Evolutionary conservation across 1,140 invertebrate genomes (phyloP).

Genomic region (Drosophila tani): DNA sequence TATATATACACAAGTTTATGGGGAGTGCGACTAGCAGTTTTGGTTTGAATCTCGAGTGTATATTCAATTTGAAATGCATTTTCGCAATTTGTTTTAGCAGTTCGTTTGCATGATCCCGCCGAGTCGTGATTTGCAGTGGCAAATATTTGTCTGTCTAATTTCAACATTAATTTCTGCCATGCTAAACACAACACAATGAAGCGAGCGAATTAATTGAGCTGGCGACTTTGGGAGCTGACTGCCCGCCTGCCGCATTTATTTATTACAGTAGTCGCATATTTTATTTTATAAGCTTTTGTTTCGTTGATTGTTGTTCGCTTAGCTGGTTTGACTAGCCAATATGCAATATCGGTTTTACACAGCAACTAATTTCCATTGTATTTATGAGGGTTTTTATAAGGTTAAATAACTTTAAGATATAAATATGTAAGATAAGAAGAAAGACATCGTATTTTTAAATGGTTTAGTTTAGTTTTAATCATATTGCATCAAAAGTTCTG

Average conservation of each 20-base stretch:
- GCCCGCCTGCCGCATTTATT: slow-evolving; percentile 66
- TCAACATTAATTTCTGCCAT: slow-evolving; percentile 73
- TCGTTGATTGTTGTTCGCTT: slow-evolving; percentile 16
- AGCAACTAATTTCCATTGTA: slow-evolving; percentile 8
- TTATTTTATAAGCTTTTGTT: slow-evolving; percentile 74
- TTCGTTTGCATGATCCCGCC: slow-evolving; percentile 72
- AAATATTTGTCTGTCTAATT: slow-evolving; percentile 76
- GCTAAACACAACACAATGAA: slow-evolving; percentile 57
- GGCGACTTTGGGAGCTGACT: slow-evolving; percentile 39
- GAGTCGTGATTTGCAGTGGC: slow-evolving; percentile 77
- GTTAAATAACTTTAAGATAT: not conserved
- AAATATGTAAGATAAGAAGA: not conserved
- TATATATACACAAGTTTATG: slow-evolving; percentile 9
- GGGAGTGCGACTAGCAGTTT: slow-evolving; percentile 23
- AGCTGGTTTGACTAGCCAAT: slow-evolving; percentile 51
- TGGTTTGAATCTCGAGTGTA: slow-evolving; percentile 21
- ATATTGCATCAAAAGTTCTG: not conserved
- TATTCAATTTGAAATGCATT: slow-evolving; percentile 78
- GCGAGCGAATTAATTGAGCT: slow-evolving; percentile 71
- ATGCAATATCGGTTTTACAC: slow-evolving; percentile 42
- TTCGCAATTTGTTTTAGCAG: slow-evolving; percentile 74
- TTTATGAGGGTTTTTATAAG: not conserved
- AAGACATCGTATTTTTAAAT: not conserved
- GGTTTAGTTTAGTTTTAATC: not conserved
- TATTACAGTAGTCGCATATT: slow-evolving; percentile 64